Base-by-base conservation (phyloP, 2,888 invertebrate species). In the Caenorhabditis sp. region DNA sequence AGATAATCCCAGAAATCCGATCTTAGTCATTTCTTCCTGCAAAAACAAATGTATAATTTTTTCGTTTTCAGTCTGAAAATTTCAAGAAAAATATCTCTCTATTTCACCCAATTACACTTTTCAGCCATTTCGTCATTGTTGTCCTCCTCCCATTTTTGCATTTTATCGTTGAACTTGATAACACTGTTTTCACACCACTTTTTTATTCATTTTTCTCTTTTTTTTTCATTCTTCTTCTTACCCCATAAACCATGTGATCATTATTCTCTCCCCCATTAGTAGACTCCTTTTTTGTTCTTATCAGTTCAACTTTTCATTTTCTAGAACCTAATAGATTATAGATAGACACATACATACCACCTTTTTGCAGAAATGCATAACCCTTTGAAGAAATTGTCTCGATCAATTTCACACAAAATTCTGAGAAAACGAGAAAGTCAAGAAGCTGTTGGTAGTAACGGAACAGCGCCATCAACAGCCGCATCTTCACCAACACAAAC, bases 341-440 rank as follows among this genome's bases (percentile, higher is more conserved):
- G n/a, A n/a, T n/a, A n/a, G n/a, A n/a, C n/a, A n/a, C n/a, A n/a
- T n/a, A 5, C 5, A 36, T 36, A 8, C 36, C 36, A 5, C 12
- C 36, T 55, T 50, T 49, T 36, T 36, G 5, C 36, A 10, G 14
- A 71, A 60, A 67, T 75, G 69, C 75, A 69, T 57, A 75, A 70
- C 54, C 69, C 69, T 21, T 66, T 75, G 31, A 69, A 70, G 54
- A 66, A 66, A 62, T 63, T 75, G n/a, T 63, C 66, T 14, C 66
- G 75, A n/a, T 75, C 75, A 6, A 70, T 75, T 63, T 75, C 75
- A 3, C 69, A 75, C 59, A 75, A 70, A 50, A 50, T 75, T 43
- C 64, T 75, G 49, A 65, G 75, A 54, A 67, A 69, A 62, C 53
- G 62, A 12, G 73, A 69, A 62, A 68, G 66, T 59, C 60, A 55